A percentile compares a stretch with the other conserved stretches of the same genome.
These are phyloP conservation scores for Halictus ligatus DNA, from an alignment of 2,888 invertebrate species.

Conservation along the genomic window DNA sequence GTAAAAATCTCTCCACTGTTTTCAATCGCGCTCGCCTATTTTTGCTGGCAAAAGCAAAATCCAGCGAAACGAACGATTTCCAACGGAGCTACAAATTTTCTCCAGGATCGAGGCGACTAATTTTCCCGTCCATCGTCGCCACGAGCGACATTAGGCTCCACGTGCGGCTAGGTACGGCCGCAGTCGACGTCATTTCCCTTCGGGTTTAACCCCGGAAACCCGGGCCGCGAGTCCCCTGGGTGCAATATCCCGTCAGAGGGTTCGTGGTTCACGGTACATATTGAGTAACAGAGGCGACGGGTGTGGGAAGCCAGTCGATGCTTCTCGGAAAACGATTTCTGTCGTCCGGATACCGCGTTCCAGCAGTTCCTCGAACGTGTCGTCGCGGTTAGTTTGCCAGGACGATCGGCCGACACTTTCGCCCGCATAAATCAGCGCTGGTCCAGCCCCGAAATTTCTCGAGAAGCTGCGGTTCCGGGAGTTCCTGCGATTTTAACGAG, in stretches of 20 bases:
- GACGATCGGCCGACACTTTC: slow-evolving; percentile 27
- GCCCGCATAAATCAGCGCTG: slow-evolving; percentile 42
- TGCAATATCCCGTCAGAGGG: slow-evolving; percentile 56
- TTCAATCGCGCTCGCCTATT: background rate
- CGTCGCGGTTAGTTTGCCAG: slow-evolving; percentile 22
- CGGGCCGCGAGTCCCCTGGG: slow-evolving; percentile 57
- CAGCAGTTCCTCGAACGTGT: slow-evolving; percentile 42
- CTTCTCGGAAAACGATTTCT: slow-evolving; percentile 64
- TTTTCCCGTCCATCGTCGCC: slow-evolving; percentile 31
- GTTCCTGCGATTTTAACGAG: slow-evolving; percentile 10
- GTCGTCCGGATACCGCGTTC: slow-evolving; percentile 44
- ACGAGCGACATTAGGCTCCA: background rate
- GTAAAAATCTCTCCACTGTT: background rate
- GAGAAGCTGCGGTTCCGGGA: slow-evolving; percentile 18
- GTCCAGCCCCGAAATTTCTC: slow-evolving; percentile 26
- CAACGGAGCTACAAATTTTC: background rate
- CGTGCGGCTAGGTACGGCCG: slow-evolving; percentile 3
- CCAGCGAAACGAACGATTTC: background rate
- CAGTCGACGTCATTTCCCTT: slow-evolving; percentile 32
- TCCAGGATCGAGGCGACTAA: background rate
- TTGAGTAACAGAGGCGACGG: slow-evolving; percentile 56
- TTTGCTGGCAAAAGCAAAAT: no score
- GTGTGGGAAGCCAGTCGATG: slow-evolving; percentile 29
- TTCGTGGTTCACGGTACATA: slow-evolving; percentile 34
- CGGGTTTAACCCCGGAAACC: slow-evolving; percentile 51